Evolutionary conservation across 2,113 vertebrate genomes (phyloP), one percentile per base, ranked within the genome.

Genomic region (Tichodroma muraria): DNA sequence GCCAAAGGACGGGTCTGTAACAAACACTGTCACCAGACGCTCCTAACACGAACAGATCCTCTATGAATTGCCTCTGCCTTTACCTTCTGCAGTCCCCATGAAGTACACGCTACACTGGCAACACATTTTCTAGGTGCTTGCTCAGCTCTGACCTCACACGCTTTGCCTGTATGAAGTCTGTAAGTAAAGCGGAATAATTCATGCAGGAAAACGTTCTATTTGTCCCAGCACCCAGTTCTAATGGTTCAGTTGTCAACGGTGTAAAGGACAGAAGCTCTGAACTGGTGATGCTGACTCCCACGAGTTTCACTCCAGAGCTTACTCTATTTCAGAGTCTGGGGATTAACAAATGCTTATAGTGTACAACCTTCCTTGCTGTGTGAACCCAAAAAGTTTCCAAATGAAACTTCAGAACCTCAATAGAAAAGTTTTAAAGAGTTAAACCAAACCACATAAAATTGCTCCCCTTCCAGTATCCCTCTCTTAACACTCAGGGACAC

Each of bases 301-400:
- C 2, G 11, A 88, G 6, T 25, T 89, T 90, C 49, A 13, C 45
- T 68, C 31, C 42, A 22, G 14, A 53, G 9, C 23, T 72, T 2
- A 0, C 20, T 31, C 56, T 11, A 10, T 28, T 59, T 47, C 30
- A 28, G 44, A 71, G 25, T 33, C 31, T 19, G 12, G 28, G 18
- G 8, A 65, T 44, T 44, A 42, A 50, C 15, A 59, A 2, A 33
- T 3, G 3, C 5, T 24, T 37, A 10, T 2, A 44, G 10, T 0
- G 2, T 40, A 38, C 56, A 81, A 37, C 3, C 4, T 42, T 38
- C 33, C n/a, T 31, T 45, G 22, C 44, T 56, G 16, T 7, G 11
- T 25, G 35, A 84, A 75, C 15, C 47, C 77, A 63, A 11, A 17
- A 18, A 47, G 22, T 33, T 79, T 76, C 50, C 61, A 87, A 64